Evolutionary conservation across 2,888 invertebrate species (phyloP).

Genomic region (Zootermopsis nevadensis): DNA sequence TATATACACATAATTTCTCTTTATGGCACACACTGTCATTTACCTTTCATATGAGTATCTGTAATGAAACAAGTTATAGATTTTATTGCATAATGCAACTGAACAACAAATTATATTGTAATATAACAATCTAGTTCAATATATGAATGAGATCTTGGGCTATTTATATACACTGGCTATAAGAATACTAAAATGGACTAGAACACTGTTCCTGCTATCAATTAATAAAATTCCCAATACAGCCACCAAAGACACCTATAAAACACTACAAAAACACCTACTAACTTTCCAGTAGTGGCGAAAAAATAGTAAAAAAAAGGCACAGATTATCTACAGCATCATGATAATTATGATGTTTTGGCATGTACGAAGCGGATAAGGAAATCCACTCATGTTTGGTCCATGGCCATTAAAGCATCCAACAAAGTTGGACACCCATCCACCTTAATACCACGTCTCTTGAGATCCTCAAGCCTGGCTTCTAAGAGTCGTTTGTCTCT

Average conservation of each 20-base stretch:
- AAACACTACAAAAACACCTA: not conserved
- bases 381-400: conserved; percentile 2
- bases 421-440: conserved; percentile 71
- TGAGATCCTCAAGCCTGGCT: conserved; percentile 71
- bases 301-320: not conserved
- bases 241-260: not conserved
- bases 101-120: no score
- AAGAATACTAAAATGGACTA: not conserved
- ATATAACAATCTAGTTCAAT: no score
- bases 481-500: conserved; percentile 72
- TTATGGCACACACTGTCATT: not conserved
- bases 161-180: not conserved
- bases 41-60: not conserved
- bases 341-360: not conserved
- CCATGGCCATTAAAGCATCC: conserved; percentile 66
- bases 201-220: not conserved
- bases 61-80: not conserved
- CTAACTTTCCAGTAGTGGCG: not conserved
- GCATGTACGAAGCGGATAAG: not conserved
- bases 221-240: not conserved
- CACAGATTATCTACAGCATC: not conserved
- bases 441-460: conserved; percentile 74
- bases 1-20: not conserved
- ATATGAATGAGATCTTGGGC: not conserved
- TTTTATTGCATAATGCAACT: no score